These are phyloP conservation scores for Rhipidura dahli DNA, from an alignment of 2,113 vertebrate genomes.

Conservation along the genomic window DNA sequence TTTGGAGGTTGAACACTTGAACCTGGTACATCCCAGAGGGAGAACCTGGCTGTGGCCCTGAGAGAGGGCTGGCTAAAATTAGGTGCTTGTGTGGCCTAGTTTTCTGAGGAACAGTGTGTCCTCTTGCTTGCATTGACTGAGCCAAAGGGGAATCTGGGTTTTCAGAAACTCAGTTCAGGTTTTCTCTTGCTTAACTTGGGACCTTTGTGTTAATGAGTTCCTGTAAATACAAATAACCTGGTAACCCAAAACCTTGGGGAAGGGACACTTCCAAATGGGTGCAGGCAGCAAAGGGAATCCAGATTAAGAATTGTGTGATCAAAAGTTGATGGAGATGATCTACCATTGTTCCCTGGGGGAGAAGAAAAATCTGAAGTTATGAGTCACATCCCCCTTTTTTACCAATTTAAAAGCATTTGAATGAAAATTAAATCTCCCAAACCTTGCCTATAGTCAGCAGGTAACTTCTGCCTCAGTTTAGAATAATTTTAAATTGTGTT, in stretches of 20 bases:
- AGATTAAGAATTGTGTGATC: neutral
- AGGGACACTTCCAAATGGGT: fast-evolving
- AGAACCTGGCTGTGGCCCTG: neutral
- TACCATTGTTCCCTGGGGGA: neutral
- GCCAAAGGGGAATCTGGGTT: neutral
- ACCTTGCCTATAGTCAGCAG: neutral
- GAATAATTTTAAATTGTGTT: neutral
- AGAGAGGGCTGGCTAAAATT: constrained; percentile 33
- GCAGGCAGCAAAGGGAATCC: neutral
- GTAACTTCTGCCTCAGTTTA: neutral
- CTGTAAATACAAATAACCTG: neutral
- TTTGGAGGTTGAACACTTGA: neutral
- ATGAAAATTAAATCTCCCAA: neutral
- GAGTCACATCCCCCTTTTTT: neutral
- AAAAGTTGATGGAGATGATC: neutral
- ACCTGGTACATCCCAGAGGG: neutral
- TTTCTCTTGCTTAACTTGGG: neutral
- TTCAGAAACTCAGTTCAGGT: neutral
- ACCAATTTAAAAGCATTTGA: neutral
- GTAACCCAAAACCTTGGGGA: neutral
- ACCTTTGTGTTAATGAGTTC: neutral
- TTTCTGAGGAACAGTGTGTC: neutral
- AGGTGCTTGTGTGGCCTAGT: neutral
- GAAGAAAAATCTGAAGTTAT: neutral
- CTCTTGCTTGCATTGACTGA: neutral